Evolutionary conservation across 2,797 vertebrate species (phyloP).

Genomic region (Hemitrygon akajei): DNA sequence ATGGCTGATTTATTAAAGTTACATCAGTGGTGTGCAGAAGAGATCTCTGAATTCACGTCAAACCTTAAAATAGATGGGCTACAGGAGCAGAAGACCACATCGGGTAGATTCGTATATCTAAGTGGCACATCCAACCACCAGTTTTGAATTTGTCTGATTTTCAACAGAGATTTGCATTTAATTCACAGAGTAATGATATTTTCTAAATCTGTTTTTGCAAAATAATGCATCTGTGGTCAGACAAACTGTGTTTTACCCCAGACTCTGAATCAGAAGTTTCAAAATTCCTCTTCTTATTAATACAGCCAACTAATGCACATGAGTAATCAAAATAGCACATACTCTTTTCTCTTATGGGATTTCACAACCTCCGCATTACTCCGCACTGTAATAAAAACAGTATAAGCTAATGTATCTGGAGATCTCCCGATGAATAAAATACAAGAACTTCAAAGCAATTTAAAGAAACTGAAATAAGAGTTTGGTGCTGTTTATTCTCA

Average conservation of each 20-base stretch:
- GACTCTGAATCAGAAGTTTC: neutral
- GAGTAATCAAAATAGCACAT: neutral
- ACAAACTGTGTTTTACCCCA: neutral
- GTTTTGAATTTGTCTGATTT: neutral
- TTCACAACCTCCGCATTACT: neutral
- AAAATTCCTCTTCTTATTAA: neutral
- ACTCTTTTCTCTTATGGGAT: neutral
- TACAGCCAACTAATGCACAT: neutral
- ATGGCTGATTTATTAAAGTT: neutral
- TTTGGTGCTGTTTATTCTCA: neutral
- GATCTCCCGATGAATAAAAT: neutral
- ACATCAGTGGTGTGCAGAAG: too few species aligned
- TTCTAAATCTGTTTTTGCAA: neutral
- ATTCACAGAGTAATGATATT: neutral
- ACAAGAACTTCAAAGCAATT: neutral
- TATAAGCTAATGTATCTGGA: neutral
- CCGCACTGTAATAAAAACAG: neutral
- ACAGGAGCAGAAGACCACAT: too few species aligned
- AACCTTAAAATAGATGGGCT: too few species aligned
- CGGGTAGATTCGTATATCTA: too few species aligned
- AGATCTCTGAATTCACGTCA: too few species aligned
- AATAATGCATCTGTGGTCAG: neutral
- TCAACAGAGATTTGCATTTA: neutral
- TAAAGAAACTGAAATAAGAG: neutral
- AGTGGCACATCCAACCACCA: neutral